Conservation (phyloP, 2,888 invertebrate species). For the Vannuccia rotundouncinata region DNA sequence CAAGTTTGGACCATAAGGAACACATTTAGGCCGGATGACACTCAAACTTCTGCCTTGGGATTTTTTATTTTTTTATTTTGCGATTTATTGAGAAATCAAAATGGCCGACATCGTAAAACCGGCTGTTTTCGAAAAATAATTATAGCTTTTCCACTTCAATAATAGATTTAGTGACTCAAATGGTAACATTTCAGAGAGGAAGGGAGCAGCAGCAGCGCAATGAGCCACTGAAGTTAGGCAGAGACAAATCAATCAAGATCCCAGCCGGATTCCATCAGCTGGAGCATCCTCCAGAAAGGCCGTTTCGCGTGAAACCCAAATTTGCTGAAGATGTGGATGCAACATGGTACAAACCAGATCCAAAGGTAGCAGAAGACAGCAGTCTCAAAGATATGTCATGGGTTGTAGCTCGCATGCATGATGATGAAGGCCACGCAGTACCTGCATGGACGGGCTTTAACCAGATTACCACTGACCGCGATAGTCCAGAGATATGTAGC, state of each 20-base stretch:
- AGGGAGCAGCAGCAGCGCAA: neutral
- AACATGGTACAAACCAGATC: constrained; percentile 7
- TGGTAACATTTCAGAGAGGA: neutral
- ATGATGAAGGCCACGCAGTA: neutral
- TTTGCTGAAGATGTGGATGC: neutral
- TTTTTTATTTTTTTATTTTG: neutral
- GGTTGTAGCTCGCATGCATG: neutral
- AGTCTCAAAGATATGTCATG: neutral
- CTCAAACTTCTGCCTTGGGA: neutral
- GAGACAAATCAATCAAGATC: neutral
- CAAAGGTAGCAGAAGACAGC: constrained; percentile 4
- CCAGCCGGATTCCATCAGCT: neutral
- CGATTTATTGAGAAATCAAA: neutral
- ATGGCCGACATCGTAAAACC: neutral
- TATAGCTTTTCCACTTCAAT: neutral
- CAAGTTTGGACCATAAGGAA: neutral
- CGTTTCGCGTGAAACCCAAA: neutral
- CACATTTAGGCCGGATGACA: neutral
- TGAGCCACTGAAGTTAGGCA: neutral
- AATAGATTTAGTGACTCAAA: constrained; percentile 4
- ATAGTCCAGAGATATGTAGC: neutral
- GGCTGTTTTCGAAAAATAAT: neutral
- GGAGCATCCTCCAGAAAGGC: neutral
- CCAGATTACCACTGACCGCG: neutral
- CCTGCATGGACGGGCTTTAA: neutral